Evolutionary conservation across 2,888 invertebrate species (phyloP).

Genomic region (Byasa hedistus): DNA sequence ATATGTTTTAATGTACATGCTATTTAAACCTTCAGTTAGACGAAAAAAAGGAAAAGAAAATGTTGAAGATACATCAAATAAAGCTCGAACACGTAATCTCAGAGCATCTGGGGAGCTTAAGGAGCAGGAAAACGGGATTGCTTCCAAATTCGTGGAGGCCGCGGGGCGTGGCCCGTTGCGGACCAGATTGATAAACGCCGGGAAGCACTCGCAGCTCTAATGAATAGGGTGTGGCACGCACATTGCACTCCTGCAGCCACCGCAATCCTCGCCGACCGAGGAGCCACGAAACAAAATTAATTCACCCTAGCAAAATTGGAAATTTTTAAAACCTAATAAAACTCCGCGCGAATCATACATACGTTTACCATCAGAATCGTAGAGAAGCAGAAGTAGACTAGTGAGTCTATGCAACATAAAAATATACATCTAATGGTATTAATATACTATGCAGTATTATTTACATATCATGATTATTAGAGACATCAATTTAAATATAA

Average conservation of each 20-base stretch:
- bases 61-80: not conserved
- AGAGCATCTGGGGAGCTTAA: constrained; percentile 13
- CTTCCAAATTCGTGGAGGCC: constrained; percentile 23
- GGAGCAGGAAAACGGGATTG: constrained; percentile 16
- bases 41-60: not conserved
- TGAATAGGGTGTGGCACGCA: constrained; percentile 78
- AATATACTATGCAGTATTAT: no score
- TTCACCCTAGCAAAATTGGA: not conserved
- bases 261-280: constrained; percentile 58
- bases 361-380: no score
- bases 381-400: no score
- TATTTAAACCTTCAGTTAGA: not conserved
- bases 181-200: constrained; percentile 76
- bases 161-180: constrained; percentile 40
- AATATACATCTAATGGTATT: no score
- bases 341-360: no score
- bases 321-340: no score
- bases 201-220: constrained; percentile 76
- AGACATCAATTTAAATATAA: no score
- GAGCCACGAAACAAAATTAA: not conserved
- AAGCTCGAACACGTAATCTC: constrained; percentile 16
- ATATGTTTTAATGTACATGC: not conserved
- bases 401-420: no score
- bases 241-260: constrained; percentile 64
- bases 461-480: no score